Evolutionary conservation across 2,797 vertebrate species (phyloP).

Genomic region (Sebastolobus altivelis): DNA sequence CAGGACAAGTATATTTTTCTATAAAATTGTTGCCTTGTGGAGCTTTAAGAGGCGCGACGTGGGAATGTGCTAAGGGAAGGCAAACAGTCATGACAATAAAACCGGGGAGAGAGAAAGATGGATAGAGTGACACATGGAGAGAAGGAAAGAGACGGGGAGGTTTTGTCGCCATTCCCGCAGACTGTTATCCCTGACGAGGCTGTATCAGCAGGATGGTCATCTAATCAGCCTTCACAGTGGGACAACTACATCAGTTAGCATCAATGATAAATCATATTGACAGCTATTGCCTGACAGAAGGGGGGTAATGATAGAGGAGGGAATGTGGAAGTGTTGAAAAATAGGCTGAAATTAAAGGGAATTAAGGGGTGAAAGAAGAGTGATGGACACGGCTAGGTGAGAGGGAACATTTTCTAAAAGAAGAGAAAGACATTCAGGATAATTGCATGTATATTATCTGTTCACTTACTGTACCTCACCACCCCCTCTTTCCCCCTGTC

Average conservation of each 20-base stretch:
- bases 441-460: constrained; percentile 59
- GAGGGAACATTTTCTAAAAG: constrained; percentile 31
- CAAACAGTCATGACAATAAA: constrained; percentile 26
- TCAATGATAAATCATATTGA: constrained; percentile 75
- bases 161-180: constrained; percentile 19
- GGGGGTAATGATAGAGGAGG: constrained; percentile 60
- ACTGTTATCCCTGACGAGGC: constrained; percentile 40
- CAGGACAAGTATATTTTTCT: constrained; percentile 19
- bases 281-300: constrained; percentile 57
- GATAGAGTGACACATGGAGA: constrained; percentile 42
- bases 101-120: constrained; percentile 1
- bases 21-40: constrained; percentile 14
- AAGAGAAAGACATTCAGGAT: constrained; percentile 36
- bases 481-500: constrained; percentile 19
- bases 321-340: constrained; percentile 53
- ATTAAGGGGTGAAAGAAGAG: constrained; percentile 31
- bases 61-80: constrained; percentile 13
- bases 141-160: constrained; percentile 39
- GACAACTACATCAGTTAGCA: constrained; percentile 66
- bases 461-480: constrained; percentile 32
- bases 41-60: constrained; percentile 38
- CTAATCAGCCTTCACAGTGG: constrained; percentile 74
- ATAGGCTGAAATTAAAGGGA: constrained; percentile 57
- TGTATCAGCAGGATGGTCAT: constrained; percentile 64
- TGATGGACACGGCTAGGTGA: constrained; percentile 39